Conservation (phyloP, 1,140 invertebrate species). For the Nebria ingens region DNA sequence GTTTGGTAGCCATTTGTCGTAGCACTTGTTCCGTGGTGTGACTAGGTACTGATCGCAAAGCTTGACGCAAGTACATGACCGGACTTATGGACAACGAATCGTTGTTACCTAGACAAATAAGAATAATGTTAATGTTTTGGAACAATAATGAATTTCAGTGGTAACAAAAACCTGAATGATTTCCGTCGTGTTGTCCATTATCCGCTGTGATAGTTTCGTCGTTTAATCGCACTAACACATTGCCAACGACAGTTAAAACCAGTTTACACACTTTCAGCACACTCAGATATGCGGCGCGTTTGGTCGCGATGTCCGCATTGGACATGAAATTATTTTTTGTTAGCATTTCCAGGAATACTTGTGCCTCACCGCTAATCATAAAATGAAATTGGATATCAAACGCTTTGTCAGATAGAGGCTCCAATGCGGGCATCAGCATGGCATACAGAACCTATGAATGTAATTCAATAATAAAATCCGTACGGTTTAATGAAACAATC, state of each 20-base stretch:
- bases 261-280: slow-evolving; percentile 84
- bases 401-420: slow-evolving; percentile 70
- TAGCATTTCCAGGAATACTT: slow-evolving; percentile 71
- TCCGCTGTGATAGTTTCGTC: slow-evolving; percentile 40
- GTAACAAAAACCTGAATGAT: slow-evolving; percentile 9
- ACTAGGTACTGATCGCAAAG: slow-evolving; percentile 58
- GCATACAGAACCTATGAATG: slow-evolving; percentile 74
- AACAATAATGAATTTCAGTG: no score
- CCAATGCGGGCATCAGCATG: slow-evolving; percentile 82
- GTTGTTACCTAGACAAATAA: slow-evolving; percentile 21
- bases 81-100: slow-evolving; percentile 36
- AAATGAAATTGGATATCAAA: slow-evolving; percentile 84
- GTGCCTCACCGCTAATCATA: slow-evolving; percentile 73
- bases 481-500: neutral
- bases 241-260: slow-evolving; percentile 75
- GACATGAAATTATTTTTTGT: slow-evolving; percentile 81
- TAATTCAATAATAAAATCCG: slow-evolving; percentile 17
- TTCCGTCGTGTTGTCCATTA: slow-evolving; percentile 19
- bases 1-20: slow-evolving; percentile 59
- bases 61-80: slow-evolving; percentile 55
- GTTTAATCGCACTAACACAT: slow-evolving; percentile 54
- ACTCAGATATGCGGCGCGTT: slow-evolving; percentile 75
- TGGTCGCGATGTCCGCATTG: slow-evolving; percentile 69
- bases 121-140: no score
- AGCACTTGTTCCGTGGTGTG: slow-evolving; percentile 47